Evolutionary conservation across 1,140 invertebrate species (phyloP), one percentile per base, ranked within the genome.

Genomic region (Diachasmimorpha longicaudata): DNA sequence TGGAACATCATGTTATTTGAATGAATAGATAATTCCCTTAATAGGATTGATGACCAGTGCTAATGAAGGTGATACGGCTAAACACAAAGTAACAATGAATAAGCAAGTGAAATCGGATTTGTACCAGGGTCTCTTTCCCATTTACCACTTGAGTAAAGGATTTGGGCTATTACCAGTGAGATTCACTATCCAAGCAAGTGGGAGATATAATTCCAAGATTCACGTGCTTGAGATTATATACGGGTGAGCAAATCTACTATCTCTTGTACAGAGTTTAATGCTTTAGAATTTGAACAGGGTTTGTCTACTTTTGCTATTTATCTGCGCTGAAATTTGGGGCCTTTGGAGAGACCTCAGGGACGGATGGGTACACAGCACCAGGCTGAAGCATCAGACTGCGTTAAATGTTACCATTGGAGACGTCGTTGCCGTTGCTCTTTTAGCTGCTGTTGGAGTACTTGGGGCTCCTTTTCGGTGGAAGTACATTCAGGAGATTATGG

Each of bases 281-380:
- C 2, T 11, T 4, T 10, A 70, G n/a, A 14, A 70, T 4, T 52
- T 73, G 13, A 25, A 13, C 55, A 85, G 84, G 36, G 13, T 82
- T 11, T 67, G 77, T 14, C 48, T 87, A 6, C 19, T 85, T 11
- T 16, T 67, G 0, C 55, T 83, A 1, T 79, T 83, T 6, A 77
- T 85, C 4, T 52, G 71, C 9, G 68, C 79, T 0, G 81, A 85
- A 72, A 80, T 75, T 19, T 89, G 81, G 81, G 87, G 87, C 9
- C 71, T 88, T 0, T 88, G 84, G 80, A 77, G 86, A 71, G 88
- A 89, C 70, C 37, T 89, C 10, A 81, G 81, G 55, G 77, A 86
- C n/a, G 88, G 87, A 4, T 88, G 87, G 87, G 77, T 82, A 63
- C 81, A 88, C 8, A 89, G 87, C 48, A 88, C 84, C 0, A 82